phyloP scores from a whole-genome alignment of 2,113 vertebrate genomes.

The Brachirus orientalis region DNA sequence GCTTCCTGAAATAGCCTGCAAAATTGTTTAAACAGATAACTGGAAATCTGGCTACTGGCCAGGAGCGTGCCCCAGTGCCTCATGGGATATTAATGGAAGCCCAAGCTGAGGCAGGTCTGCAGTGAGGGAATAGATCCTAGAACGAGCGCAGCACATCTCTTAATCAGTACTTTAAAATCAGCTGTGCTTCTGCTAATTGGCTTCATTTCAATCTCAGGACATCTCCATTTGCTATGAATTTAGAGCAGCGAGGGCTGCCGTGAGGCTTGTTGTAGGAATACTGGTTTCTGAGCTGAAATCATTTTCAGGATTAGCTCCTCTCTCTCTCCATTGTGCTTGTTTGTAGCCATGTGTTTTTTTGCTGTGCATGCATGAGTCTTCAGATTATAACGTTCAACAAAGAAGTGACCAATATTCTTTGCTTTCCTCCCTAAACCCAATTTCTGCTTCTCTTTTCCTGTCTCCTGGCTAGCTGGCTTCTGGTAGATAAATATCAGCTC shows the following conservation, averaged over 20 bases:
- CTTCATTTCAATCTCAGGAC: slow-evolving; percentile 76
- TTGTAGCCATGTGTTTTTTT: slow-evolving; percentile 5
- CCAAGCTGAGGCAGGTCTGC: slow-evolving; percentile 69
- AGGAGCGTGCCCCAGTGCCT: slow-evolving; percentile 78
- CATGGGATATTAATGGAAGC: slow-evolving; percentile 77
- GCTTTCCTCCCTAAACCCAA: slow-evolving; percentile 20
- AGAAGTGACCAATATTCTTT: slow-evolving; percentile 7
- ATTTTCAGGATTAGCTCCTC: slow-evolving; percentile 9
- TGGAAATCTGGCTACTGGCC: slow-evolving; percentile 75
- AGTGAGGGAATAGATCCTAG: slow-evolving; percentile 74
- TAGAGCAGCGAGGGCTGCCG: slow-evolving; percentile 62
- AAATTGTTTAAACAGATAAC: slow-evolving; percentile 85
- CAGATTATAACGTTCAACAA: slow-evolving; percentile 22
- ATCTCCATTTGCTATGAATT: slow-evolving; percentile 77
- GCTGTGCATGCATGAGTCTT: slow-evolving; percentile 6
- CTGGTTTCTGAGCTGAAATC: slow-evolving; percentile 39
- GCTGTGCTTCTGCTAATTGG: slow-evolving; percentile 76
- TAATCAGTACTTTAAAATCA: slow-evolving; percentile 72
- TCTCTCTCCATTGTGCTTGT: slow-evolving; percentile 2
- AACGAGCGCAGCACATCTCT: slow-evolving; percentile 72
- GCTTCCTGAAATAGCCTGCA: slow-evolving; percentile 80
- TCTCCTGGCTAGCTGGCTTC: slow-evolving; percentile 33
- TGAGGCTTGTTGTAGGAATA: slow-evolving; percentile 47
- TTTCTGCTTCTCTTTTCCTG: slow-evolving; percentile 22
- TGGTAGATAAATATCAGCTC: slow-evolving; percentile 81